These are phyloP conservation scores for Odontocerum albicorne DNA, from an alignment of 2,888 invertebrate species.

Conservation along the genomic window DNA sequence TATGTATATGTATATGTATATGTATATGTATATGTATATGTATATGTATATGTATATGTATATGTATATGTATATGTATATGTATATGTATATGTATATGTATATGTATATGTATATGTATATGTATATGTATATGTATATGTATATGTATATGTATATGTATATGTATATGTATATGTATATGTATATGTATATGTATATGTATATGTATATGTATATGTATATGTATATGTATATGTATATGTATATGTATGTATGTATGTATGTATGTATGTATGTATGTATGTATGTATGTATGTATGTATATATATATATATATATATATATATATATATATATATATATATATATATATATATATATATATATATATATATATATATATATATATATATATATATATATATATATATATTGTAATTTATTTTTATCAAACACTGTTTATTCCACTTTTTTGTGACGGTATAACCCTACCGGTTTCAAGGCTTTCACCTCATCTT, in stretches of 20 bases:
- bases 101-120: no score
- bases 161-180: conserved; percentile 3
- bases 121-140: no score
- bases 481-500: no score
- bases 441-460: no score
- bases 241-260: conserved; percentile 7
- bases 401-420: neutral
- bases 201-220: conserved; percentile 7
- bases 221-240: conserved; percentile 9
- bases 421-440: no score
- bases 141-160: conserved; percentile 2
- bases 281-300: conserved; percentile 1
- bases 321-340: neutral
- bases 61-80: no score
- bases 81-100: no score
- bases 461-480: no score
- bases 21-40: no score
- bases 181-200: conserved; percentile 4
- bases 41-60: no score
- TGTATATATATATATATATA: neutral
- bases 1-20: no score
- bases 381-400: neutral
- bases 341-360: neutral
- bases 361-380: neutral
- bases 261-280: no score